phyloP scores from a whole-genome alignment of 2,888 invertebrate genomes.

The Caenorhabditis sp. region DNA sequence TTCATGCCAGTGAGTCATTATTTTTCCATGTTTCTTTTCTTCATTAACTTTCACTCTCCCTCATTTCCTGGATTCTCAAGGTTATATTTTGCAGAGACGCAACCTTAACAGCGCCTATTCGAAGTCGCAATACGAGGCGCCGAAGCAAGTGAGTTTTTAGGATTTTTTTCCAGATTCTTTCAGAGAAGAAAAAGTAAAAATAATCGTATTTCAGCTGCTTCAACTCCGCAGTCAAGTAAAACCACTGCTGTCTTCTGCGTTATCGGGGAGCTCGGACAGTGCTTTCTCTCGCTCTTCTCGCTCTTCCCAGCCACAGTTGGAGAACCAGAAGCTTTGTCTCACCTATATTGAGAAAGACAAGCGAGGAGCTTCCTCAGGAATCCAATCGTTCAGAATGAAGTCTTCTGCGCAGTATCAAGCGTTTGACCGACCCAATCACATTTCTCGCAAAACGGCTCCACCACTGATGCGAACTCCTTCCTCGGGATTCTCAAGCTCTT shows the following conservation, averaged over 20 bases:
- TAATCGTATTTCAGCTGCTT: constrained; percentile 43
- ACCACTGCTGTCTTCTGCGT: constrained; percentile 10
- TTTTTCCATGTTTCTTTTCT: neutral
- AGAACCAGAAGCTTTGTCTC: constrained; percentile 13
- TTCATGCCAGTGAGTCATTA: constrained; percentile 38
- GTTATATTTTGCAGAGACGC: constrained; percentile 30
- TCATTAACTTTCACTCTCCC: neutral
- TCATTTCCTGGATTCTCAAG: neutral
- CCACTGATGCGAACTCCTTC: constrained; percentile 47
- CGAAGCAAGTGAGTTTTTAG: constrained; percentile 38
- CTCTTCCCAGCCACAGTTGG: constrained; percentile 8
- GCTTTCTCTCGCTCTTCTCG: neutral
- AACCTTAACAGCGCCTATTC: constrained; percentile 16
- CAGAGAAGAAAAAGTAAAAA: too few species aligned
- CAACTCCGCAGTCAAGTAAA: constrained; percentile 32
- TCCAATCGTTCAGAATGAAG: neutral
- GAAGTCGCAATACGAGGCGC: constrained; percentile 40
- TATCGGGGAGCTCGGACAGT: constrained; percentile 7
- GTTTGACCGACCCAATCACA: constrained; percentile 22
- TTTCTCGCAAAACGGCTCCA: constrained; percentile 30
- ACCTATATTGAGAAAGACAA: constrained; percentile 35
- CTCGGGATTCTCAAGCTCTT: constrained; percentile 58
- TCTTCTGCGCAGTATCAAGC: constrained; percentile 24
- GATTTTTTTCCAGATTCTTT: too few species aligned
- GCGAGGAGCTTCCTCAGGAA: neutral